Evolutionary conservation across 2,888 invertebrate genomes (phyloP).

Genomic region (Rhingia campestris): DNA sequence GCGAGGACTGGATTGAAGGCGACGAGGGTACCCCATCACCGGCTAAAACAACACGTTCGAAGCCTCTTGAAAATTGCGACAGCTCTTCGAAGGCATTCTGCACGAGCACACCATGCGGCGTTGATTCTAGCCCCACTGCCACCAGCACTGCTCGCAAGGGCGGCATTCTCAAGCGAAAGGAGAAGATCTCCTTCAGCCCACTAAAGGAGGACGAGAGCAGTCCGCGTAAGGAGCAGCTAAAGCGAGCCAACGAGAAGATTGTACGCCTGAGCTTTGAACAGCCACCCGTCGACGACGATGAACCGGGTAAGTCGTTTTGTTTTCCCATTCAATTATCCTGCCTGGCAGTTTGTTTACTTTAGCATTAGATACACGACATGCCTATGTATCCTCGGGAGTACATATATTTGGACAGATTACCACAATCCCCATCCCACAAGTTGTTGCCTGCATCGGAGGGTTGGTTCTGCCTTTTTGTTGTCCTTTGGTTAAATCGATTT

Average conservation of each 20-base stretch:
- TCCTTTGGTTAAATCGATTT: constrained; percentile 17
- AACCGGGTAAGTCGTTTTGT: constrained; percentile 46
- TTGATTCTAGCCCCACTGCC: constrained; percentile 26
- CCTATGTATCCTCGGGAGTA: neutral
- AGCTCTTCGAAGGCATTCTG: constrained; percentile 48
- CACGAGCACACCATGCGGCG: constrained; percentile 34
- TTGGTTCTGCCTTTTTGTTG: constrained; percentile 11
- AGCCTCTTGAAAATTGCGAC: constrained; percentile 76
- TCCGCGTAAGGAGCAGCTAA: constrained; percentile 76
- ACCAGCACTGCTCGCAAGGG: neutral
- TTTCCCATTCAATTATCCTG: constrained; percentile 5
- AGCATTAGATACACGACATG: constrained; percentile 5
- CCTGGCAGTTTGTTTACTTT: constrained; percentile 10
- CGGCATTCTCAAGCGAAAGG: constrained; percentile 74
- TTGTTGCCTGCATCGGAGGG: neutral
- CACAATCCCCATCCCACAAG: neutral
- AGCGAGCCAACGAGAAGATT: constrained; percentile 76
- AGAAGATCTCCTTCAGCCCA: constrained; percentile 77
- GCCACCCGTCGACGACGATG: constrained; percentile 29
- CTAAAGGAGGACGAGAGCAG: constrained; percentile 76
- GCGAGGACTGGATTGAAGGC: constrained; percentile 50
- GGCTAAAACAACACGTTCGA: constrained; percentile 62
- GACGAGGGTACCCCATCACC: constrained; percentile 28
- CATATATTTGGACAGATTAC: constrained; percentile 6
- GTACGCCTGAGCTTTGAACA: constrained; percentile 47